Evolutionary conservation across 1,140 invertebrate species (phyloP).

Genomic region (Penaeus indicus): DNA sequence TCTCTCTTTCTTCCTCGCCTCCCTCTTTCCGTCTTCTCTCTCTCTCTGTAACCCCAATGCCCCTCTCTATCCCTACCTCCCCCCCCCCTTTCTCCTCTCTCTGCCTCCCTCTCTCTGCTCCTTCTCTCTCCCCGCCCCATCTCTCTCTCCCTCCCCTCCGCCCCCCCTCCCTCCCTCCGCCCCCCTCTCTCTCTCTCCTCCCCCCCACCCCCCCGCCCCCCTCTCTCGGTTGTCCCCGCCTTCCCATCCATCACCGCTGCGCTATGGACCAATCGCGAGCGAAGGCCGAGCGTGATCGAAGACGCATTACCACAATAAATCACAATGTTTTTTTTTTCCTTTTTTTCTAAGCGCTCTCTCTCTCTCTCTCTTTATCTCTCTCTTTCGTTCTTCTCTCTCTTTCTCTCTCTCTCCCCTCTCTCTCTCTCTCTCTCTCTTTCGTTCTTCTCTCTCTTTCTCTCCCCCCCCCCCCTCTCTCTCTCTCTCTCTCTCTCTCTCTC

Average conservation of each 20-base stretch:
- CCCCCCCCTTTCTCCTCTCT: neutral
- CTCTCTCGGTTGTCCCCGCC: constrained; percentile 34
- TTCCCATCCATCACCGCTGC: constrained; percentile 42
- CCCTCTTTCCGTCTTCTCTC: neutral
- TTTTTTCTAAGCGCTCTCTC: neutral
- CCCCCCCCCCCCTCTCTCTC: neutral
- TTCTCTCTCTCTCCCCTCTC: neutral
- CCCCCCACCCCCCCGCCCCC: neutral
- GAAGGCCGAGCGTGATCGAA: constrained; percentile 48
- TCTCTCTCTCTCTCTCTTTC: neutral
- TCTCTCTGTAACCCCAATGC: neutral
- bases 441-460: neutral
- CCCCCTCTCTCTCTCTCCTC: neutral
- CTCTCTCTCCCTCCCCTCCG: neutral
- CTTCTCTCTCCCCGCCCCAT: neutral
- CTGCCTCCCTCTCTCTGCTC: neutral
- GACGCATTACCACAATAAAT: constrained; percentile 50
- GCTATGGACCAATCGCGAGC: constrained; percentile 51
- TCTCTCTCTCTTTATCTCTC: neutral
- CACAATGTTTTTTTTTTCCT: constrained; percentile 34
- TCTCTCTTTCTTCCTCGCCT: neutral
- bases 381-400: neutral
- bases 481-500: neutral
- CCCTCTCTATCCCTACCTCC: neutral
- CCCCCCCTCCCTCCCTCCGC: neutral